phyloP scores from a whole-genome alignment of 2,113 vertebrate genomes.

The Microcebus jonahi region DNA sequence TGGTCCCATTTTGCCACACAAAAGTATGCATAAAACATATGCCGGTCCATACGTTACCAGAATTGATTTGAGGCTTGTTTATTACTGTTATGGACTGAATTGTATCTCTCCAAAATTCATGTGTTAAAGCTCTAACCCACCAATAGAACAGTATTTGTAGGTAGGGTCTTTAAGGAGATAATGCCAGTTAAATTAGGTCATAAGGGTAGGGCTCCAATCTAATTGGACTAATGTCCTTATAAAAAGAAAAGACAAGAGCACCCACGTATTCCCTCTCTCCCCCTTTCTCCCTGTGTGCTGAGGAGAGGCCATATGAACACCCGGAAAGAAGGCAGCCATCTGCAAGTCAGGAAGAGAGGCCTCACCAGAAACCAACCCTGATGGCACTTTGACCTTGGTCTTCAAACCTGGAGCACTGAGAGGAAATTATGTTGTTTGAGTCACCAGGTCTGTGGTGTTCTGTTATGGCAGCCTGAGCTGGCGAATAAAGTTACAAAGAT shows the following conservation, averaged over 20 bases:
- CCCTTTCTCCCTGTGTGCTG: background rate
- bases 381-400: background rate
- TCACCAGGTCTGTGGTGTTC: background rate
- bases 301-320: background rate
- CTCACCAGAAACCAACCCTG: background rate
- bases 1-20: background rate
- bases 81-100: background rate
- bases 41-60: background rate
- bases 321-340: background rate
- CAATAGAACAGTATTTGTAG: background rate
- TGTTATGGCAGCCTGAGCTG: background rate
- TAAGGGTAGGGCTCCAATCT: background rate
- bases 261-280: background rate
- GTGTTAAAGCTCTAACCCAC: background rate
- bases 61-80: background rate
- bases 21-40: background rate
- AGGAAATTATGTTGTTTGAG: background rate
- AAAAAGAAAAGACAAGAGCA: background rate
- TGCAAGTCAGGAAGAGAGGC: background rate
- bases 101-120: background rate
- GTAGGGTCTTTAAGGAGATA: background rate
- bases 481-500: background rate
- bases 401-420: background rate
- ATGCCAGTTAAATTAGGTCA: background rate
- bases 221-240: background rate